These are phyloP conservation scores for Drosophila austrosaltans DNA, from an alignment of 2,888 invertebrate species.

Conservation along the genomic window DNA sequence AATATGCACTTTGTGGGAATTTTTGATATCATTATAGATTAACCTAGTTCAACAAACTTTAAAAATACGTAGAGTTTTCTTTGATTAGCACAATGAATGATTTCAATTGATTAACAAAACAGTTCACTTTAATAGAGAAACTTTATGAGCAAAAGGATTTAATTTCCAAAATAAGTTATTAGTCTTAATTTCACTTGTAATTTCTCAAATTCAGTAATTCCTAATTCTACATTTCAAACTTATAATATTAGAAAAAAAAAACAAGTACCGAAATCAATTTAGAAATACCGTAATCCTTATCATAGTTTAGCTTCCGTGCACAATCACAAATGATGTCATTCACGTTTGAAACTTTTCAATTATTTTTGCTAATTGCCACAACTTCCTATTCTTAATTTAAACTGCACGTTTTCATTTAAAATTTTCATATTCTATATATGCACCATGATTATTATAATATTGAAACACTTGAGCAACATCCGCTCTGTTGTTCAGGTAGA, in stretches of 20 bases:
- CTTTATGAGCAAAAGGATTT: no score
- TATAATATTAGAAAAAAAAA: not conserved
- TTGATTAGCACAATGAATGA: not conserved
- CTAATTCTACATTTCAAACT: not conserved
- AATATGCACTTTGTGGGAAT: slow-evolving; percentile 24
- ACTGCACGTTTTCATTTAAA: not conserved
- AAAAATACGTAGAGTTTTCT: not conserved
- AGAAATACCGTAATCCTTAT: not conserved
- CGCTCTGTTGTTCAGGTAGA: slow-evolving; percentile 24
- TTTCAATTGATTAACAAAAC: not conserved
- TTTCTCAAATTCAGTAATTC: not conserved
- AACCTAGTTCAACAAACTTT: not conserved
- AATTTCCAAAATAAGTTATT: no score
- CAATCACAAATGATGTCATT: not conserved
- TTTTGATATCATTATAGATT: slow-evolving; percentile 12
- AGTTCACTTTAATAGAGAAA: no score
- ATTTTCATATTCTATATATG: not conserved
- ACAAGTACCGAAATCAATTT: not conserved
- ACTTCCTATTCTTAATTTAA: not conserved
- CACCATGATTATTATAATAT: slow-evolving; percentile 1
- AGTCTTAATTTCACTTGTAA: no score
- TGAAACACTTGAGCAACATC: not conserved
- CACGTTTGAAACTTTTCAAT: not conserved
- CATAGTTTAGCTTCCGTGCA: not conserved
- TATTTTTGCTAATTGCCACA: not conserved